Evolutionary conservation across 1,140 invertebrate species (phyloP).

Genomic region (Macrobrachium rosenbergii): DNA sequence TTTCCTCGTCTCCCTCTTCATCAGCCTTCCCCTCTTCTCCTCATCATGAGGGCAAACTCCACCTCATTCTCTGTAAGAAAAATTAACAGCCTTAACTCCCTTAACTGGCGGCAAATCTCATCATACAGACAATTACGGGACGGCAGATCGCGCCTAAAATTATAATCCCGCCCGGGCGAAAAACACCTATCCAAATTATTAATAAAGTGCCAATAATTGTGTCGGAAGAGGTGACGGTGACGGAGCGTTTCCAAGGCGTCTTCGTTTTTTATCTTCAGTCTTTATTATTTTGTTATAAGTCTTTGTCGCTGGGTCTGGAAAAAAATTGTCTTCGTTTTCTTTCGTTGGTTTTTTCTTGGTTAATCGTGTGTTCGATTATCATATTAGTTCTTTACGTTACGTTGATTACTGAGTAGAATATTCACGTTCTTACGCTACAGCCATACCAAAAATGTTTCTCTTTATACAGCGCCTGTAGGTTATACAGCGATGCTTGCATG

Average conservation of each 20-base stretch:
- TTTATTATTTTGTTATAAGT: background rate
- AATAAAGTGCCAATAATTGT: slow-evolving; percentile 52
- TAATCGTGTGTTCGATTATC: no score
- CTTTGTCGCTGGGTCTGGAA: background rate
- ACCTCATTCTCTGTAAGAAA: slow-evolving; percentile 19
- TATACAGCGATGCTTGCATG: no score
- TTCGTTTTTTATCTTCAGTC: background rate
- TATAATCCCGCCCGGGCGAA: slow-evolving; percentile 13
- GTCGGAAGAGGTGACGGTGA: background rate
- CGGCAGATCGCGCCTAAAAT: slow-evolving; percentile 43
- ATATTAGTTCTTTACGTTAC: no score
- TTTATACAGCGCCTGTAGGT: no score
- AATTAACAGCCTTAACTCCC: slow-evolving; percentile 33
- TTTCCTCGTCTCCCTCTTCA: background rate
- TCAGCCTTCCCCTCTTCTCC: background rate
- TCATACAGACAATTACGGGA: slow-evolving; percentile 42
- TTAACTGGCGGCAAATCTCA: slow-evolving; percentile 40
- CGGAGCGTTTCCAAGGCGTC: background rate
- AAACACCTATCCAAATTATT: slow-evolving; percentile 52
- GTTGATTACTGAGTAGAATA: no score
- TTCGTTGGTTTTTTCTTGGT: background rate
- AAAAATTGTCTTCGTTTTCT: background rate
- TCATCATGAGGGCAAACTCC: background rate
- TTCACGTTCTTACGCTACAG: no score
- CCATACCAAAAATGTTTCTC: no score